Base-by-base conservation (phyloP, 2,113 vertebrate genomes). In the Lipophrys pholis region DNA sequence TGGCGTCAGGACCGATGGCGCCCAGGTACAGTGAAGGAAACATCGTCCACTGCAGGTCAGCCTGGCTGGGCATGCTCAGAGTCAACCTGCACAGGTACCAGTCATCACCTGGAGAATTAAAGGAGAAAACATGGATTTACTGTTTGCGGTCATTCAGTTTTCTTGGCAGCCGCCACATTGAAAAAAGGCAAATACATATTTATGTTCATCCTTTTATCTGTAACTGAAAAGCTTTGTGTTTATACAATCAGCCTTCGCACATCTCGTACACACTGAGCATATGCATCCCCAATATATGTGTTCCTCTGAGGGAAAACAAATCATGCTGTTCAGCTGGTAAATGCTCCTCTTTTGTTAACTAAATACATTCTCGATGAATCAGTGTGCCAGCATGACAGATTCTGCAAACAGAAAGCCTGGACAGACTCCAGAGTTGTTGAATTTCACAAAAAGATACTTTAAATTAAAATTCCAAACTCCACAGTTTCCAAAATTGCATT, bases 1-100 rank as follows among this genome's bases (percentile, higher is more conserved):
- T 66, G 1, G 95, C 93, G 0, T 96, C 93, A 0, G 95, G 94
- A 1, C 93, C 87, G 0, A 95, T 93, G 0, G 94, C 89, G 0
- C 90, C 92, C 87, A 97, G 89, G 85, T 94, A 97, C 0, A 96
- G 96, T 30, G 91, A 91, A 0, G 95, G 96, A 65, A 93, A 94
- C 96, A 97, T 97, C 36, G 53, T 79, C 96, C 96, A 97, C 88
- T 92, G 94, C 50, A 96, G 89, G 30, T 91, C 73, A 0, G 94
- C 93, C 77, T 94, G 92, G 16, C 91, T 92, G 57, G 94, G 91
- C 63, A 89, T 86, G 46, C 91, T 89, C 35, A 97, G 91, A 0
- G 90, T 93, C 84, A 97, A 82, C 0, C 94, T 93, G 88, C 94
- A 96, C 64, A 95, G 86, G 87, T 96, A 95, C 95, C 95, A 97